phyloP scores from a whole-genome alignment of 2,797 vertebrate genomes.

The Pangasius sanitwongsei region DNA sequence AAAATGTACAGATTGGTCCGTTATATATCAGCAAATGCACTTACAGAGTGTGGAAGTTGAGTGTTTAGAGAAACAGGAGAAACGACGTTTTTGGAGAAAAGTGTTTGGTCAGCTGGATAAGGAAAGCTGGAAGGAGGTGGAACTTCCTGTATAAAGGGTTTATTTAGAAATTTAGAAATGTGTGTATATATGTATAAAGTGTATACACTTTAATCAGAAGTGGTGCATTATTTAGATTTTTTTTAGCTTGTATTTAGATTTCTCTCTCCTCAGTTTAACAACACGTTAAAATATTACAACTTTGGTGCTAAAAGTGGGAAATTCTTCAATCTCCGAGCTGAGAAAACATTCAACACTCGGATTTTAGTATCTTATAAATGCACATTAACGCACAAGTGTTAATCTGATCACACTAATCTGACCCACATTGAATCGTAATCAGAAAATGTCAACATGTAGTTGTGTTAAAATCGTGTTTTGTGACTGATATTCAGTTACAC shows the following conservation, averaged over 20 bases:
- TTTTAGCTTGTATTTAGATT: not conserved
- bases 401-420: not conserved
- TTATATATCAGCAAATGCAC: not conserved
- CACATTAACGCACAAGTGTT: not conserved
- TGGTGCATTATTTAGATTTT: not conserved
- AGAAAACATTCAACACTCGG: not conserved
- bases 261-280: not conserved
- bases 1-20: not conserved
- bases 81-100: not conserved
- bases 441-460: not conserved
- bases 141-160: not conserved
- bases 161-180: not conserved
- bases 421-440: not conserved
- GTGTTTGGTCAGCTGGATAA: constrained; percentile 1
- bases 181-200: not conserved
- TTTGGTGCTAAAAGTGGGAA: not conserved
- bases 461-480: not conserved
- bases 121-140: not conserved
- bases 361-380: not conserved
- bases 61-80: not conserved
- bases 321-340: not conserved
- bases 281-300: too few species aligned
- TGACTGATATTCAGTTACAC: not conserved
- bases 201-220: not conserved
- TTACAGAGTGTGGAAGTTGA: not conserved